phyloP scores from a whole-genome alignment of 1,140 invertebrate genomes.

The Conus ventricosus region DNA sequence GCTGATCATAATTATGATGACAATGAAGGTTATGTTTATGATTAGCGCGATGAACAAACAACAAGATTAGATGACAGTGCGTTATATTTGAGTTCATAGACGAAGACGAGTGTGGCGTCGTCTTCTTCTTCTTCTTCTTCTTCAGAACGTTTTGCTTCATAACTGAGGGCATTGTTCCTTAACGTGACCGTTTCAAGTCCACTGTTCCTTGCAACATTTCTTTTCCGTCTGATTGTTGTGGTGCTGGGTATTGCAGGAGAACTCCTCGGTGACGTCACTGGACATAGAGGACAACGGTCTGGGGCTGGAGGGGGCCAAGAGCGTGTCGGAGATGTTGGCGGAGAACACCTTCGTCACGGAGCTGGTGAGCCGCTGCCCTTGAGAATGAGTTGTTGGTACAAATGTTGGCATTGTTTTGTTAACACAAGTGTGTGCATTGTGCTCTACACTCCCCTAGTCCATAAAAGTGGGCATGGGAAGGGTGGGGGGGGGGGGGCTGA shows the following conservation, averaged over 20 bases:
- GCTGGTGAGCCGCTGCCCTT: conserved; percentile 50
- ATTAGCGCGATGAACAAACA: not conserved
- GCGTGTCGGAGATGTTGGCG: conserved; percentile 60
- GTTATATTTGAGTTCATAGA: no score
- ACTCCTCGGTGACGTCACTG: conserved; percentile 60
- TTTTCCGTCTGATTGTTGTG: no score
- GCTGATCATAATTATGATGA: not conserved
- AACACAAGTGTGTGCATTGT: not conserved
- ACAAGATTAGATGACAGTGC: no score
- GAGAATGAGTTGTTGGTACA: not conserved
- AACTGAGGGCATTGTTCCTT: no score
- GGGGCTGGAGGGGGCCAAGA: conserved; percentile 54
- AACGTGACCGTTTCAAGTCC: no score
- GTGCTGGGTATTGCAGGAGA: conserved; percentile 50
- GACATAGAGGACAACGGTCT: conserved; percentile 69
- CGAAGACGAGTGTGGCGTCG: no score
- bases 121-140: no score
- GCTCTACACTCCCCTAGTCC: not conserved
- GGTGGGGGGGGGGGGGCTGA: not conserved
- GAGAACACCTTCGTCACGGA: conserved; percentile 66
- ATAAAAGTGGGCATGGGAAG: not conserved
- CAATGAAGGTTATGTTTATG: not conserved
- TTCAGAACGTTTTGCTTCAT: no score
- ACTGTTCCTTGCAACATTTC: no score
- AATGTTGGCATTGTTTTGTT: not conserved